These are phyloP conservation scores for Anarrhichthys ocellatus DNA, from an alignment of 2,113 vertebrate species.

Conservation along the genomic window DNA sequence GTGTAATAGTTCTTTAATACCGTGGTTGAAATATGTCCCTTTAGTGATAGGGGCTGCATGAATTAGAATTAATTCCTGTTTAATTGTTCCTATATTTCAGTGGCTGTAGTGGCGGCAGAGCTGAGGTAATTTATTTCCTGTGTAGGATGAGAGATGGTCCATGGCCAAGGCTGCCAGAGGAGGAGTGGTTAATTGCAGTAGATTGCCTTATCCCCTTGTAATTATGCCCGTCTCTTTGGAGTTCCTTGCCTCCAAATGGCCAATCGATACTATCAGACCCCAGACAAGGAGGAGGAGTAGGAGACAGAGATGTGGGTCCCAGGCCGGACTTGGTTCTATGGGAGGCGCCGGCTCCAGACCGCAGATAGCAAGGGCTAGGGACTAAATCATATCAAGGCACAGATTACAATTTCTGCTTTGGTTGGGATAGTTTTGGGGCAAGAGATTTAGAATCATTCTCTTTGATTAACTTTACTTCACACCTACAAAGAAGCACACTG, in stretches of 20 bases:
- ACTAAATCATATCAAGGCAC: conserved; percentile 38
- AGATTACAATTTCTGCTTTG: conserved; percentile 25
- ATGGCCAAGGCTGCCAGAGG: conserved; percentile 68
- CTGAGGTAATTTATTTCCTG: conserved; percentile 88
- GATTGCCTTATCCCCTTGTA: conserved; percentile 86
- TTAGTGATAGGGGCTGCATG: conserved; percentile 87
- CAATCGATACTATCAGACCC: conserved; percentile 78
- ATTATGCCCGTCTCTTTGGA: conserved; percentile 80
- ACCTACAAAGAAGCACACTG: conserved; percentile 10
- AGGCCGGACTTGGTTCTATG: conserved; percentile 39
- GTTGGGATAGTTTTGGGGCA: conserved; percentile 16
- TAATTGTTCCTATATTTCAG: conserved; percentile 94
- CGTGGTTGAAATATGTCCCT: conserved; percentile 86
- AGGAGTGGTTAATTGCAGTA: conserved; percentile 88
- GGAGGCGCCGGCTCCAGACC: conserved; percentile 31
- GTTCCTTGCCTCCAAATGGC: conserved; percentile 75
- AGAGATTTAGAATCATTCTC: conserved; percentile 16
- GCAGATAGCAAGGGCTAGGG: conserved; percentile 38
- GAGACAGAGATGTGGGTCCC: conserved; percentile 60
- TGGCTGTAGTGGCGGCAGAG: conserved; percentile 70
- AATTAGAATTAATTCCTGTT: conserved; percentile 93
- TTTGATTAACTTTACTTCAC: conserved; percentile 30
- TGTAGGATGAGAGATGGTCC: conserved; percentile 73
- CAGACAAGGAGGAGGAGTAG: conserved; percentile 58
- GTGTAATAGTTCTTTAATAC: conserved; percentile 85